These are phyloP conservation scores for Coturnix japonica DNA, from an alignment of 2,113 vertebrate species.

Conservation along the genomic window DNA sequence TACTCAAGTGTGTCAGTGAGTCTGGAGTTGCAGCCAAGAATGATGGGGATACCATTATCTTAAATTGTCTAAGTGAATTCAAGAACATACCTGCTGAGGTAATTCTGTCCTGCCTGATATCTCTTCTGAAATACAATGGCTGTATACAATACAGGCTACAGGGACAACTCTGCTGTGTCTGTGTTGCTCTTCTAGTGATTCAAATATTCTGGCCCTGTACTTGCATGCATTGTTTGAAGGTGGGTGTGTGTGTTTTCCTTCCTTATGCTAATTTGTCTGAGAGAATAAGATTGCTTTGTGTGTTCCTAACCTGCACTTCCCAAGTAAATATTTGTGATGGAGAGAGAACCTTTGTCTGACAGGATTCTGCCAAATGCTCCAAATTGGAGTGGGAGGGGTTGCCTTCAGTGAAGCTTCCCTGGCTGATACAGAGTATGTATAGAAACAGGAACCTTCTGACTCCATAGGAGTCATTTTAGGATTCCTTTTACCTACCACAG, in stretches of 20 bases:
- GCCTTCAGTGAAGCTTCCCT: not conserved
- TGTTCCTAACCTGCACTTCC: not conserved
- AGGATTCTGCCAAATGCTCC: not conserved
- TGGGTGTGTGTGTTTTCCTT: not conserved
- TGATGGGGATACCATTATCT: constrained; percentile 91
- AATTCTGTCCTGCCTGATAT: constrained; percentile 4
- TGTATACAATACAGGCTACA: not conserved
- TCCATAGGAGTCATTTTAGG: not conserved
- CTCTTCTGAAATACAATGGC: not conserved
- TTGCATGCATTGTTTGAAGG: rapidly evolving
- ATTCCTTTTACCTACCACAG: not conserved
- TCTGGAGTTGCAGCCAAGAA: constrained; percentile 90
- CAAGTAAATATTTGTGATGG: not conserved
- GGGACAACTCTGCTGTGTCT: not conserved
- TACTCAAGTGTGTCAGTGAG: constrained; percentile 95
- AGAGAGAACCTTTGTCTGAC: not conserved
- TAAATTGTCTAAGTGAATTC: constrained; percentile 87
- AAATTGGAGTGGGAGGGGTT: not conserved
- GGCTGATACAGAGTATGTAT: not conserved
- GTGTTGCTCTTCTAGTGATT: not conserved
- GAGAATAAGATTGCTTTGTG: not conserved
- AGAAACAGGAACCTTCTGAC: not conserved
- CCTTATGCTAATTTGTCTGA: not conserved
- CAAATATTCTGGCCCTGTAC: not conserved
- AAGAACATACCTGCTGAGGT: constrained; percentile 88